These are phyloP conservation scores for Enteromius unitaeniatus DNA, from an alignment of 2,797 vertebrate genomes.

Conservation along the genomic window DNA sequence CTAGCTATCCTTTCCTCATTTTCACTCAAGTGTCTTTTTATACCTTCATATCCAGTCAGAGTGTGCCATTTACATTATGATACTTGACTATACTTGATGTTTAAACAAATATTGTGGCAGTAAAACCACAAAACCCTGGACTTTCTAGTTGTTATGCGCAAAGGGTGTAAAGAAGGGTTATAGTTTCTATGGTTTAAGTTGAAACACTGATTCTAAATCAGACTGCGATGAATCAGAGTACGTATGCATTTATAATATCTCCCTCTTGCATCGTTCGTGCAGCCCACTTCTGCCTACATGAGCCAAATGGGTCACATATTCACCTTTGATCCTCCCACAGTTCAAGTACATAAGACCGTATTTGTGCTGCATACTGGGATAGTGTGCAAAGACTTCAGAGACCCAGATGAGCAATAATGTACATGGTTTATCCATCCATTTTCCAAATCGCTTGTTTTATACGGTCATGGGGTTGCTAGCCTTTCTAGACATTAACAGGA, in stretches of 20 bases:
- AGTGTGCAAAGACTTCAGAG: not conserved
- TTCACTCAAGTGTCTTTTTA: constrained; percentile 6
- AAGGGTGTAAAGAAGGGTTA: constrained; percentile 15
- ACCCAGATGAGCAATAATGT: not conserved
- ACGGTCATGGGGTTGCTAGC: not conserved
- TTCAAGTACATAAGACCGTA: not conserved
- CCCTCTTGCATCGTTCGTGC: constrained; percentile 2
- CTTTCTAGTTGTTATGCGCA: not conserved
- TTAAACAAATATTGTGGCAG: not conserved
- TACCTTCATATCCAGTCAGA: constrained; percentile 13
- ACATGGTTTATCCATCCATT: not conserved
- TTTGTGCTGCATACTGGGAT: not conserved
- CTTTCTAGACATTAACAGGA: not conserved
- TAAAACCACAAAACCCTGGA: not conserved
- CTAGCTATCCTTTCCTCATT: not conserved
- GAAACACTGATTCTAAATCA: constrained; percentile 3
- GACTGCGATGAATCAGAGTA: not conserved
- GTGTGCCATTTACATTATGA: constrained; percentile 2
- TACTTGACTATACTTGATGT: not conserved
- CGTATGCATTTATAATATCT: constrained; percentile 19
- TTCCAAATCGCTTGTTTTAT: not conserved
- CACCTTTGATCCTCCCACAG: constrained; percentile 21
- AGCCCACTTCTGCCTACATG: constrained; percentile 25
- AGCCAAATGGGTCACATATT: constrained; percentile 26
- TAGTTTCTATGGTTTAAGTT: not conserved